These are phyloP conservation scores for Rhyzopertha dominica DNA, from an alignment of 1,140 invertebrate species.

Conservation along the genomic window DNA sequence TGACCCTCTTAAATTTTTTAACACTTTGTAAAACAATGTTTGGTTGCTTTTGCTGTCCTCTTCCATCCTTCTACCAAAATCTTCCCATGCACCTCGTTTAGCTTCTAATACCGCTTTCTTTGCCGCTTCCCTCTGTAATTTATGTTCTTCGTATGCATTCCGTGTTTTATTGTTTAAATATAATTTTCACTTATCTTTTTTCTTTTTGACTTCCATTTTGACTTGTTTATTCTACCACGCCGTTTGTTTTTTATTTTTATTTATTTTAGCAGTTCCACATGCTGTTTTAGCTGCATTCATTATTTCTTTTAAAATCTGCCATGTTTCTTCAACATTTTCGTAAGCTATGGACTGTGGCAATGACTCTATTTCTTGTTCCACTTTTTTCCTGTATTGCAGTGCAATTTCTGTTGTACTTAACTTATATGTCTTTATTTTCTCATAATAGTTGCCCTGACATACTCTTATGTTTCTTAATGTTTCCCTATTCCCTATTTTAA, in stretches of 20 bases:
- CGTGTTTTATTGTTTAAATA: constrained; percentile 8
- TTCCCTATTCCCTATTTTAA: too few relatives aligned
- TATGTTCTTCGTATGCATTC: not conserved
- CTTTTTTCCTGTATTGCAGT: not conserved
- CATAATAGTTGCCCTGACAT: not conserved
- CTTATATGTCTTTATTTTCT: constrained; percentile 6
- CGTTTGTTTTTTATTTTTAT: constrained; percentile 1
- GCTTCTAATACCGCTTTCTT: not conserved
- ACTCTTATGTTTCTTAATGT: too few relatives aligned
- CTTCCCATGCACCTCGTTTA: not conserved
- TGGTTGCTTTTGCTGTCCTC: constrained; percentile 5
- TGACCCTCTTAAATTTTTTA: constrained; percentile 8
- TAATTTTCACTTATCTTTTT: constrained; percentile 3
- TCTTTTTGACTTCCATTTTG: constrained; percentile 2
- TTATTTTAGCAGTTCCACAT: not conserved
- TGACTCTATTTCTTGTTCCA: constrained; percentile 3
- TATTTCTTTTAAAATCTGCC: too few relatives aligned
- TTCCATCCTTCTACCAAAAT: constrained; percentile 5
- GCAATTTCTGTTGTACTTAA: not conserved
- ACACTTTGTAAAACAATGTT: too few relatives aligned
- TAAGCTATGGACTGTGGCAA: too few relatives aligned
- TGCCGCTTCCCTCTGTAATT: constrained; percentile 1
- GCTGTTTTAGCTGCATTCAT: not conserved
- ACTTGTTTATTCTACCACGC: not conserved
- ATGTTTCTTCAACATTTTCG: too few relatives aligned